Conservation (phyloP, 2,113 vertebrate genomes). For the Hyperoodon ampullatus region DNA sequence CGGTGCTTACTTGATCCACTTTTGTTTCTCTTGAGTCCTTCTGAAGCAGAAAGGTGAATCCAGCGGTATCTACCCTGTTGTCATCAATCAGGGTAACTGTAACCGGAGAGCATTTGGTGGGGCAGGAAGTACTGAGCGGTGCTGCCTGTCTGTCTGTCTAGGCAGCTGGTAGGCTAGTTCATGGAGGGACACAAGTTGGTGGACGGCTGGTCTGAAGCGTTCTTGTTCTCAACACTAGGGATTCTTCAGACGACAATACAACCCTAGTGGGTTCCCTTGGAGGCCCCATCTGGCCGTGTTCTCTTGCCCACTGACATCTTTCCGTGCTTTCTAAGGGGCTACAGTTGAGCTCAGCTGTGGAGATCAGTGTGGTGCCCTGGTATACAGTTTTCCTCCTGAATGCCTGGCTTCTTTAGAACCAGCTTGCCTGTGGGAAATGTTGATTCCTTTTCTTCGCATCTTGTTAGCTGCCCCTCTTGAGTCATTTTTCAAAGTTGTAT, state of each 20-base stretch:
- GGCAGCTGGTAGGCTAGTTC: background rate
- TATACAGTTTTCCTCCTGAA: too few species aligned
- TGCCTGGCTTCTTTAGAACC: background rate
- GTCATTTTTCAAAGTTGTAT: background rate
- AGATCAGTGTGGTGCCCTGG: background rate
- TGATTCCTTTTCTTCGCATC: background rate
- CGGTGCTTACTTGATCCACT: background rate
- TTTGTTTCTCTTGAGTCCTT: background rate
- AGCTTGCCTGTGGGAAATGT: background rate
- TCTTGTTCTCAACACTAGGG: background rate
- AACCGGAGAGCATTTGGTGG: background rate
- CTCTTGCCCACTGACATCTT: background rate
- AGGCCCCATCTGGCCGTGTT: background rate
- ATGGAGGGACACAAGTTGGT: background rate
- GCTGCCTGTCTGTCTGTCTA: too few species aligned
- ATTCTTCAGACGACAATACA: background rate
- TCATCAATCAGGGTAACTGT: background rate
- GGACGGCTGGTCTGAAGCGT: background rate
- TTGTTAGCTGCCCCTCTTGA: background rate
- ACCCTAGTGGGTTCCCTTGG: background rate
- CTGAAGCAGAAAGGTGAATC: background rate
- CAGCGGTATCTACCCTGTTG: background rate
- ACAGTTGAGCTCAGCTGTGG: background rate
- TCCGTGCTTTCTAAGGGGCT: background rate
- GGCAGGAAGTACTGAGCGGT: background rate